Evolutionary conservation across 1,140 invertebrate species (phyloP).

Genomic region (Pygmarrhopalites habei): DNA sequence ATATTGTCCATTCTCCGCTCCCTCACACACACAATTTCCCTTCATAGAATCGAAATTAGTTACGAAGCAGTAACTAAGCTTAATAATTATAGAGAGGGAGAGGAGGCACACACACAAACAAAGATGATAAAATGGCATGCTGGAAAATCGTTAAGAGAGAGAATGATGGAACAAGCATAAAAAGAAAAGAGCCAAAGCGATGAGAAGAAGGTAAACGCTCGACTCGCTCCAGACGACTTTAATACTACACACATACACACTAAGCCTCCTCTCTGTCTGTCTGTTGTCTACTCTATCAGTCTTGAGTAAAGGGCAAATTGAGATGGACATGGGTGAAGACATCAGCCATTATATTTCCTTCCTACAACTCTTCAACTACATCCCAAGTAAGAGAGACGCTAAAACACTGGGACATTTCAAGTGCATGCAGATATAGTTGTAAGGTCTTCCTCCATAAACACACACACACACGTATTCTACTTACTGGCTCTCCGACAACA

Average conservation of each 20-base stretch:
- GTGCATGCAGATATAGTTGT: not conserved
- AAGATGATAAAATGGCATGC: constrained; percentile 6
- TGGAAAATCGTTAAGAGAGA: constrained; percentile 5
- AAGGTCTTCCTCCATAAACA: not conserved
- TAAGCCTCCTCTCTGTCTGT: not conserved
- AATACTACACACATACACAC: not conserved
- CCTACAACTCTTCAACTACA: not conserved
- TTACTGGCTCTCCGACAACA: no score
- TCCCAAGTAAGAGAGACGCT: not conserved
- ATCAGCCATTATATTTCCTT: no score
- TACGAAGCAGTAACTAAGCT: no score
- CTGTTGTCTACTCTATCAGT: not conserved
- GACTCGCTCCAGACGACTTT: not conserved
- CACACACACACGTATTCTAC: not conserved
- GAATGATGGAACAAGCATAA: not conserved
- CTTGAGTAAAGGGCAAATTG: not conserved
- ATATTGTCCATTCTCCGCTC: no score
- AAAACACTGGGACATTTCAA: not conserved
- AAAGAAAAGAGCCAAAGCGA: not conserved
- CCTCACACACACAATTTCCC: no score
- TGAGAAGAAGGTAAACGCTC: not conserved
- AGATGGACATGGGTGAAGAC: constrained; percentile 4
- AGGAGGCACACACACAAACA: not conserved
- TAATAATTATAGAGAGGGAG: no score
- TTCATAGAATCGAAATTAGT: no score